A percentile compares a stretch with the other conserved stretches of the same genome.
These are phyloP conservation scores for Lepidurus couesii DNA, from an alignment of 1,140 invertebrate species.

Conservation along the genomic window DNA sequence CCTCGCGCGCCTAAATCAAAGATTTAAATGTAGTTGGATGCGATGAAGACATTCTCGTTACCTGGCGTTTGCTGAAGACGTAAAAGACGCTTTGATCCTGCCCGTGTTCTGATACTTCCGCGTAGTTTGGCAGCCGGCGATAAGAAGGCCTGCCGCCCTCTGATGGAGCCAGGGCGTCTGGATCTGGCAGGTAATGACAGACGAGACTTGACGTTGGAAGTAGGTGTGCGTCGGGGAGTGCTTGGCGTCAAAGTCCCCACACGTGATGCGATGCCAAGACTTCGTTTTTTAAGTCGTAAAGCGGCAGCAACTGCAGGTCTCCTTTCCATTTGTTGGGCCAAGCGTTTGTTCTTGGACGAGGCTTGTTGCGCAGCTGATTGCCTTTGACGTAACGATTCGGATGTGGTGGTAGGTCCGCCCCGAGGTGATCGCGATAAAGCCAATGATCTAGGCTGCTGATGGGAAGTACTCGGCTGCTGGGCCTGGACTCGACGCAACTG, in stretches of 20 bases:
- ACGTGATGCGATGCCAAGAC: constrained; percentile 24
- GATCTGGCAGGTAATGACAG: constrained; percentile 23
- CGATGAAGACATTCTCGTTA: neutral
- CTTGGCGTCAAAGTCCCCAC: neutral
- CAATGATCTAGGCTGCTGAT: neutral
- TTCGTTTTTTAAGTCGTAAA: constrained; percentile 45
- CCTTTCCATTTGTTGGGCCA: constrained; percentile 52
- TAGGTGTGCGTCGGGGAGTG: neutral
- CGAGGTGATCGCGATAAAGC: neutral
- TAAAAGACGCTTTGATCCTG: neutral
- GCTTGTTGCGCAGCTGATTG: constrained; percentile 39
- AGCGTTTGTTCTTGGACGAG: constrained; percentile 46
- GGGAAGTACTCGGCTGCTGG: neutral
- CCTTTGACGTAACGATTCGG: constrained; percentile 5
- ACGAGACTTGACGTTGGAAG: constrained; percentile 11
- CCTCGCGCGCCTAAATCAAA: neutral
- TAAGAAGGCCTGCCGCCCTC: neutral
- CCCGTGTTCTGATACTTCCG: neutral
- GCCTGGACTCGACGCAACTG: neutral
- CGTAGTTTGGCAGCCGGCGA: constrained; percentile 13
- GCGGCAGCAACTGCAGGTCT: constrained; percentile 49
- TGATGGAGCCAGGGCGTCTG: neutral
- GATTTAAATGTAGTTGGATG: neutral
- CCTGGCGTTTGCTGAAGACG: constrained; percentile 3
- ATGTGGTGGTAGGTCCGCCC: neutral